Evolutionary conservation across 2,797 vertebrate genomes (phyloP), one percentile per base, ranked within the genome.

Genomic region (Enteromius viviparus): DNA sequence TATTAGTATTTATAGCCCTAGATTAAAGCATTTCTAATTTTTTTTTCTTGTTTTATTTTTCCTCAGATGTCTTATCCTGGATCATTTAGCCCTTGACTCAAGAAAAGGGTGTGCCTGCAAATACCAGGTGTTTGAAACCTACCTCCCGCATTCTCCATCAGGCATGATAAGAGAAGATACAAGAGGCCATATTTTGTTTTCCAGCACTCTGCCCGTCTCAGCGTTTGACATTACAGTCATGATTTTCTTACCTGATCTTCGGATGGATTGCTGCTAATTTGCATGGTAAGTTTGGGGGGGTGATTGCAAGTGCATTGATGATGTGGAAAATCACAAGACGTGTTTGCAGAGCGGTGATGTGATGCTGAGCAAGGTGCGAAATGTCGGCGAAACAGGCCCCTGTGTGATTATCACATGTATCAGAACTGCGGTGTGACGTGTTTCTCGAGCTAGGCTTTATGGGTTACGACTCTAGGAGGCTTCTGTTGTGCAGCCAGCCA

Each of bases 211-310:
- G 37, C 80, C 37, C 23, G 60, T 84, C 76, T 85, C 86, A 91
- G 87, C 90, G 40, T 87, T 88, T 93, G 91, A 93, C 93, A 92
- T 92, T 92, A 92, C 76, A 85, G 51, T 89, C 92, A 95, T 96
- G 94, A 93, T 88, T 84, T 87, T 91, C 89, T 91, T 90, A 87
- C 90, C 89, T 92, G 88, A 92, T 87, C 90, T 92, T 88, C 90
- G 89, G 92, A 88, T 91, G 90, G 89, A 90, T 90, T 90, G 90
- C 90, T 92, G 87, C 89, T 96, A 94, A 95, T 94, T 95, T 88
- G 87, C 91, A 94, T 93, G 94, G 94, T 95, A 94, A 91, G 94
- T 92, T 81, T 32, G 15, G 40, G n/a, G 37, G 72, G 14, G 34
- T 58, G 49, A 60, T 58, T 62, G 34, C n/a, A 42, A 45, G n/a